Evolutionary conservation across 2,888 invertebrate genomes (phyloP).

Genomic region (Athalia circularis): DNA sequence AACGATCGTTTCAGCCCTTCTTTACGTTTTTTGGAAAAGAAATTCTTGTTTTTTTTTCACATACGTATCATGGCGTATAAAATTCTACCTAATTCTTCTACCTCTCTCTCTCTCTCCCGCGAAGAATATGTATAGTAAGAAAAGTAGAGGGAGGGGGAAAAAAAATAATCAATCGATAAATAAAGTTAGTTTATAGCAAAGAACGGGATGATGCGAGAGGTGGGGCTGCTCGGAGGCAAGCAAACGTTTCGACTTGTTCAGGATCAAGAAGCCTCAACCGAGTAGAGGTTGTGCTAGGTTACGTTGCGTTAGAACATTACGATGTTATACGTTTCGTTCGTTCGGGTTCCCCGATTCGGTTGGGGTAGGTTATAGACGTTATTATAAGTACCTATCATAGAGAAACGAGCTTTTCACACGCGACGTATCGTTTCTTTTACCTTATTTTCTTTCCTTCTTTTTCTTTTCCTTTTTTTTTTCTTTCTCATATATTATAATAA

Average conservation of each 20-base stretch:
- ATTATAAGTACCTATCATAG: not conserved
- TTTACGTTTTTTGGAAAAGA: not conserved
- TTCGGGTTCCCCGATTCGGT: not conserved
- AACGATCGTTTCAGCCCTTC: too few relatives aligned
- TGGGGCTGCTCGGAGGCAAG: too few relatives aligned
- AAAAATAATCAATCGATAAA: too few relatives aligned
- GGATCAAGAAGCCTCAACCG: conserved; percentile 5
- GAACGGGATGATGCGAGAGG: too few relatives aligned
- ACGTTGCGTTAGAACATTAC: not conserved
- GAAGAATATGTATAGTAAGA: too few relatives aligned
- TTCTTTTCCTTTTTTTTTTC: not conserved
- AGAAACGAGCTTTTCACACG: conserved; percentile 34
- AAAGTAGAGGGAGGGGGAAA: too few relatives aligned
- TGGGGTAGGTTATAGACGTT: not conserved
- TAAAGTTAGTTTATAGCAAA: too few relatives aligned
- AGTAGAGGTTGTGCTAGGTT: conserved; percentile 18
- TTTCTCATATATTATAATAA: not conserved
- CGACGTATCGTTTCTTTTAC: not conserved
- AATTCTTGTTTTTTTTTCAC: not conserved
- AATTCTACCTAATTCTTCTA: too few relatives aligned
- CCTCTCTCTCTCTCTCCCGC: too few relatives aligned
- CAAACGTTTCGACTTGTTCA: not conserved
- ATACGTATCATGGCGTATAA: too few relatives aligned
- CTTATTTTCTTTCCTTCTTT: not conserved
- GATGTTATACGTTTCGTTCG: not conserved